Evolutionary conservation across 1,140 invertebrate species (phyloP).

Genomic region (Drosophila sturtevanti): DNA sequence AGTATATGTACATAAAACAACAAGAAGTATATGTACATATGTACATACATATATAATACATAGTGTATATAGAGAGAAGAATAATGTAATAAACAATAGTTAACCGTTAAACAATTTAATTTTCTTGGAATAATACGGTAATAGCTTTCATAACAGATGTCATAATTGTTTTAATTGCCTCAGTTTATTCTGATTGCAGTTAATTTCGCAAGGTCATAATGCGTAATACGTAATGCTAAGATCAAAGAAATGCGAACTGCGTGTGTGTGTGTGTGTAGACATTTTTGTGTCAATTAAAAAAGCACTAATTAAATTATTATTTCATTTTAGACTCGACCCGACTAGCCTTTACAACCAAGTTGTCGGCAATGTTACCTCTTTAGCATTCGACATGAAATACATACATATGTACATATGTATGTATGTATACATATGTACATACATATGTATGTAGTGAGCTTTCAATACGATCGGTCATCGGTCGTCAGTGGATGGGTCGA

Average conservation of each 20-base stretch:
- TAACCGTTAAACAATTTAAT: too few relatives aligned
- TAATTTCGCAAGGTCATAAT: not conserved
- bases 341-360: conserved; percentile 5
- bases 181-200: not conserved
- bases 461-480: too few relatives aligned
- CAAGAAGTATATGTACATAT: too few relatives aligned
- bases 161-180: not conserved
- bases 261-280: conserved; percentile 10
- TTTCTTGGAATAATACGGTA: too few relatives aligned
- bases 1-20: too few relatives aligned
- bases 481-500: not conserved
- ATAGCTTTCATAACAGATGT: too few relatives aligned
- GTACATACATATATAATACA: too few relatives aligned
- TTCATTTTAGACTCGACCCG: conserved; percentile 39
- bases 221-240: not conserved
- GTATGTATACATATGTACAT: too few relatives aligned
- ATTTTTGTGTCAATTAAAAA: conserved; percentile 71
- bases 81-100: too few relatives aligned
- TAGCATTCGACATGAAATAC: conserved; percentile 21
- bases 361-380: conserved; percentile 11
- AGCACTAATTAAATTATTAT: conserved; percentile 75
- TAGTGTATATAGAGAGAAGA: too few relatives aligned
- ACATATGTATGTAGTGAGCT: too few relatives aligned
- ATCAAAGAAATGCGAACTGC: conserved; percentile 13
- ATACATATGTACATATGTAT: too few relatives aligned